Evolutionary conservation across 2,888 invertebrate genomes (phyloP).

Genomic region (Apodemia hepburni): DNA sequence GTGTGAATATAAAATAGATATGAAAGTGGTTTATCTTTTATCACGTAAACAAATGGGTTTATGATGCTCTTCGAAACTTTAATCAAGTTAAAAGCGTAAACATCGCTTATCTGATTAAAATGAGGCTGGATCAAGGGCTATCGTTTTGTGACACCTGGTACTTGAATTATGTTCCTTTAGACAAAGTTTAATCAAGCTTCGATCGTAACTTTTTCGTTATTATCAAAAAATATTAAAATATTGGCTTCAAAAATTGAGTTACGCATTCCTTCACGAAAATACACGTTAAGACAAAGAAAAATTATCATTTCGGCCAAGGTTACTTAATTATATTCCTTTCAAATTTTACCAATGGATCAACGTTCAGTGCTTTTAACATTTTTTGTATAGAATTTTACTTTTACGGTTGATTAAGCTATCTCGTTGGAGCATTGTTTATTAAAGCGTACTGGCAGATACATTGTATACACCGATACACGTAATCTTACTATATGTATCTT

Average conservation of each 20-base stretch:
- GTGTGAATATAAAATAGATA: slow-evolving; percentile 23
- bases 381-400: too few species aligned
- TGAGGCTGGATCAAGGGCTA: slow-evolving; percentile 18
- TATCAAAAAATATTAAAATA: slow-evolving; percentile 5
- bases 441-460: too few species aligned
- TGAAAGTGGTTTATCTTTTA: slow-evolving; percentile 16
- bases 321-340: too few species aligned
- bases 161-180: slow-evolving; percentile 9
- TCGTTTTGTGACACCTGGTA: slow-evolving; percentile 20
- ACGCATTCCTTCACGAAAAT: neutral
- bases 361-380: too few species aligned
- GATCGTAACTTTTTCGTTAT: slow-evolving; percentile 20
- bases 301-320: neutral
- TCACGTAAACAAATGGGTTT: slow-evolving; percentile 13
- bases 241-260: slow-evolving; percentile 4
- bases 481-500: too few species aligned
- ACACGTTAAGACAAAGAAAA: neutral
- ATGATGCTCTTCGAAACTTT: slow-evolving; percentile 13
- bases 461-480: too few species aligned
- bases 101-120: slow-evolving; percentile 16
- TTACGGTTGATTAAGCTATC: too few species aligned
- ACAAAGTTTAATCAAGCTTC: slow-evolving; percentile 15
- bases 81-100: slow-evolving; percentile 20
- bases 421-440: too few species aligned
- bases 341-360: too few species aligned